Conservation (phyloP, 2,113 vertebrate species). For the Glareola pratincola region DNA sequence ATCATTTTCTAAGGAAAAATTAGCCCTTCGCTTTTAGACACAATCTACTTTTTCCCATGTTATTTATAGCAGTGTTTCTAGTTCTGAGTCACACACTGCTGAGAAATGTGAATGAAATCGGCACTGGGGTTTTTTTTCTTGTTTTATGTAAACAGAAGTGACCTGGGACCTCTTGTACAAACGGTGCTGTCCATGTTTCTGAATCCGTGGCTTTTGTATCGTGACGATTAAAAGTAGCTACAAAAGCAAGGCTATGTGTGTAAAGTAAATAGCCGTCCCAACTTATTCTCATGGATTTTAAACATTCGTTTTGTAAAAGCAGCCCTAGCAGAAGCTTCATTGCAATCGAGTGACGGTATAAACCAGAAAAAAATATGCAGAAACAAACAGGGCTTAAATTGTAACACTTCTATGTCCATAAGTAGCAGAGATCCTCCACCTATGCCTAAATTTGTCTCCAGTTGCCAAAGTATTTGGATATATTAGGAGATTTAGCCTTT, state of each 20-base stretch:
- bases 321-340: background rate
- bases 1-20: constrained; percentile 35
- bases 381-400: background rate
- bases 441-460: background rate
- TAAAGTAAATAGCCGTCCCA: background rate
- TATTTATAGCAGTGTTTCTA: background rate
- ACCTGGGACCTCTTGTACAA: background rate
- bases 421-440: background rate
- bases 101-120: background rate
- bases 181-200: background rate
- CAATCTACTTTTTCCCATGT: background rate
- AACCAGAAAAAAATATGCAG: background rate
- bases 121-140: background rate
- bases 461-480: background rate
- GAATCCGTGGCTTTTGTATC: background rate
- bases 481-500: background rate
- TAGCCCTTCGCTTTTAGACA: constrained; percentile 17
- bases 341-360: background rate
- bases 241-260: background rate
- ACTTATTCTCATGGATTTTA: background rate
- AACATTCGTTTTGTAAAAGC: background rate
- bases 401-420: background rate
- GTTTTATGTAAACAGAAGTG: background rate
- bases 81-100: background rate
- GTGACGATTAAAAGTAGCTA: background rate